phyloP scores from a whole-genome alignment of 1,140 invertebrate species.

The Harlomillsia oculata region DNA sequence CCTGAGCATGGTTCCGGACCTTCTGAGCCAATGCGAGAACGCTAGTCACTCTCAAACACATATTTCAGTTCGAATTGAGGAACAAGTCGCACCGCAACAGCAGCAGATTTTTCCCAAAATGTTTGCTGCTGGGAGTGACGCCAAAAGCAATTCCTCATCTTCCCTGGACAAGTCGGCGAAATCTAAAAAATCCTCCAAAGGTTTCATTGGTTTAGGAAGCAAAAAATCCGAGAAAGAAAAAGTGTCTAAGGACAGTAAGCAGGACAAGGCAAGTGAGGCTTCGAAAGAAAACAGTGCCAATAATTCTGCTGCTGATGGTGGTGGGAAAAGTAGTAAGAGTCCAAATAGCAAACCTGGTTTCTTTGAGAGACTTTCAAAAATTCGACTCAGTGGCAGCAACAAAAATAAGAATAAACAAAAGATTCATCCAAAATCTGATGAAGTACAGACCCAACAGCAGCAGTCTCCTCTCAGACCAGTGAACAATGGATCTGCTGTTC shows the following conservation, averaged over 20 bases:
- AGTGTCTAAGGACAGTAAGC: neutral
- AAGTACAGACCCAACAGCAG: neutral
- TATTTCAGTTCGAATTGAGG: conserved; percentile 26
- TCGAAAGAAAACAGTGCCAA: conserved; percentile 17
- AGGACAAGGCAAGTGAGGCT: conserved; percentile 16
- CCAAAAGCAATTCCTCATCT: conserved; percentile 9
- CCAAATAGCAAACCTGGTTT: conserved; percentile 29
- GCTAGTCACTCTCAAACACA: conserved; percentile 20
- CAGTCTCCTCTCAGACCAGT: neutral
- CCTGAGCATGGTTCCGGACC: conserved; percentile 33
- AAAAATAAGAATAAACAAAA: conserved; percentile 29
- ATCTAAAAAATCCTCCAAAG: conserved; percentile 12
- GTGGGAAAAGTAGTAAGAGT: neutral
- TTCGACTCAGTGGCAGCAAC: conserved; percentile 27
- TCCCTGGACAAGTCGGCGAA: neutral
- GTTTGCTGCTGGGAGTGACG: conserved; percentile 23
- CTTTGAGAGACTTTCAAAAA: conserved; percentile 31
- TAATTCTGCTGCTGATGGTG: neutral
- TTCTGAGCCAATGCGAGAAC: conserved; percentile 32
- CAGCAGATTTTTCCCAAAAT: conserved; percentile 27
- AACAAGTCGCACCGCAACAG: conserved; percentile 10
- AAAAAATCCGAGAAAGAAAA: conserved; percentile 19
- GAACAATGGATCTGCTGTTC: conserved; percentile 1
- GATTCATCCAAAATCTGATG: conserved; percentile 29
- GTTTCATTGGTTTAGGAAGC: conserved; percentile 12